phyloP scores from a whole-genome alignment of 1,140 invertebrate species.

The Drosophila lacteicornis region DNA sequence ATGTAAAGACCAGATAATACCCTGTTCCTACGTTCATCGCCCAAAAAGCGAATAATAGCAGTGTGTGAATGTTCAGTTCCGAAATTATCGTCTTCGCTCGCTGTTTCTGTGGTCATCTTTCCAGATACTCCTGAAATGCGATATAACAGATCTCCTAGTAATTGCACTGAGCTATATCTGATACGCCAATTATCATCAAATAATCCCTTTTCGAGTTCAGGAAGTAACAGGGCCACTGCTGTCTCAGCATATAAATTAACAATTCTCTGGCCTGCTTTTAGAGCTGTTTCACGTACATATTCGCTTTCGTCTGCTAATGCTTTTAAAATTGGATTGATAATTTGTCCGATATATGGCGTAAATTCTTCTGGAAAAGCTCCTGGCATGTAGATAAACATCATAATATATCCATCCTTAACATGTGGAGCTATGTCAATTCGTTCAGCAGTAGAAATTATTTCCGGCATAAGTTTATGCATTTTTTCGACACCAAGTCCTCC shows the following conservation, averaged over 20 bases:
- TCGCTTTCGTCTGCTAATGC: slow-evolving; percentile 99
- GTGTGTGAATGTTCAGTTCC: slow-evolving; percentile 98
- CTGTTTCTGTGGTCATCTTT: slow-evolving; percentile 99
- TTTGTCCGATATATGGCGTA: slow-evolving; percentile 97
- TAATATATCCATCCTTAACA: slow-evolving; percentile 99
- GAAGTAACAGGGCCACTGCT: slow-evolving; percentile 96
- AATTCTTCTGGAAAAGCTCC: slow-evolving; percentile 98
- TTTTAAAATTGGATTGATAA: slow-evolving; percentile 98
- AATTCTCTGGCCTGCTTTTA: slow-evolving; percentile 98
- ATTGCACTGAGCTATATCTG: slow-evolving; percentile 97
- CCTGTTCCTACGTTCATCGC: slow-evolving; percentile 94
- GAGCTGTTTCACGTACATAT: slow-evolving; percentile 98
- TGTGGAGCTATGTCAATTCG: slow-evolving; percentile 97
- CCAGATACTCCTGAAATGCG: slow-evolving; percentile 98
- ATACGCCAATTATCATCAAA: slow-evolving; percentile 99
- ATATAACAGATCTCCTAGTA: slow-evolving; percentile 98
- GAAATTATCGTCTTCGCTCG: slow-evolving; percentile 99
- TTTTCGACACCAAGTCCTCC: slow-evolving; percentile 97
- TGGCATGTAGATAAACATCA: slow-evolving; percentile 99
- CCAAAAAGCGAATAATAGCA: slow-evolving; percentile 95
- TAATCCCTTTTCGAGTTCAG: slow-evolving; percentile 96
- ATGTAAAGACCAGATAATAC: slow-evolving; percentile 98
- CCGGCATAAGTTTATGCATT: slow-evolving; percentile 98
- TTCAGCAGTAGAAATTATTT: slow-evolving; percentile 98
- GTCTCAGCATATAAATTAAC: slow-evolving; percentile 98